Evolutionary conservation across 2,888 invertebrate genomes (phyloP), one percentile per base, ranked within the genome.

Genomic region (Himalopsyche japonica): DNA sequence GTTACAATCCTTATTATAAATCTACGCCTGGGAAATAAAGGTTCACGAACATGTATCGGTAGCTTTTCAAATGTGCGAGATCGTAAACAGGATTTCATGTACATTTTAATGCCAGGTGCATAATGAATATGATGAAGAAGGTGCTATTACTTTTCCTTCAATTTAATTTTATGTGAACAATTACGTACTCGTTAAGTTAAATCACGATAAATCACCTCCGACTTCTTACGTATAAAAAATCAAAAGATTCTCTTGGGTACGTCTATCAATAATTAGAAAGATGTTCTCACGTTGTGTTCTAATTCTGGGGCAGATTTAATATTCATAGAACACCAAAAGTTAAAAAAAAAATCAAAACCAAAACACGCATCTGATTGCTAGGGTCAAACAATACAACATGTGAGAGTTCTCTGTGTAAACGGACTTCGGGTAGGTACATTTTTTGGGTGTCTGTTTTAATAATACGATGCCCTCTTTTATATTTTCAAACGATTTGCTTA

Each of bases 381-480:
- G 70, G 70, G 70, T 70, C 70, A 70, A 70, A 70, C 70, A 70
- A 70, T 70, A 70, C 70, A 70, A 70, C 70, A 70, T 70, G 70
- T 30, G 30, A 70, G 70, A 70, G 30, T 27, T 70, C 70, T 70
- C 27, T 70, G 30, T 30, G 70, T 70, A 70, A 70, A 70, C 70
- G 70, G 30, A 70, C 70, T 15, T 70, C 0, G 30, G 24, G 30
- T 70, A 27, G 15, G 70, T 27, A 70, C 30, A 70, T 24, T 70
- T 70, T 70, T 70, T 70, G 30, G 30, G 30, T 70, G 70, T 70
- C 27, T 15, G 30, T 30, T 70, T 57, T 70, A 70, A 70, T 70
- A 70, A n/a, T 27, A 27, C 3, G n/a, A 20, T 5, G 27, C 30
- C 10, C 30, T 12, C 10, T 70, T 12, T 27, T 70, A 30, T 64